phyloP scores from a whole-genome alignment of 2,113 vertebrate species.

The Tretioscincus oriximinensis region DNA sequence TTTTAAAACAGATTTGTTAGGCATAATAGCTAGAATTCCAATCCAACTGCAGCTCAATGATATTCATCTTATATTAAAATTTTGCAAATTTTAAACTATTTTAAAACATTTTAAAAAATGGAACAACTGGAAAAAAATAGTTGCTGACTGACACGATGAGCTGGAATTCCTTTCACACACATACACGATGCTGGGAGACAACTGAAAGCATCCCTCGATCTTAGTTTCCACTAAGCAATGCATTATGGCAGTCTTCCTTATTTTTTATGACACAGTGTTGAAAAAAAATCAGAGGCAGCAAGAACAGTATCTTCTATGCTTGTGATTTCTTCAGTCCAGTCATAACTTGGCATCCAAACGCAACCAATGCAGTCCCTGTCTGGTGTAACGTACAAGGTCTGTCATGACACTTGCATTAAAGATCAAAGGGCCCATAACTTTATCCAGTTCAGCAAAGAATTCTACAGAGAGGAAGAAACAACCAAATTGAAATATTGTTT shows the following conservation, averaged over 20 bases:
- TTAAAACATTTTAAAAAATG: conserved; percentile 74
- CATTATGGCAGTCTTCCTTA: conserved; percentile 84
- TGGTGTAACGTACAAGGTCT: conserved; percentile 95
- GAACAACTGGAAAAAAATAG: conserved; percentile 59
- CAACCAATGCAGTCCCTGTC: conserved; percentile 97
- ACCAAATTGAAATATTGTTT: conserved; percentile 35
- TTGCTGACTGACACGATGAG: conserved; percentile 58
- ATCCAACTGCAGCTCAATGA: conserved; percentile 66
- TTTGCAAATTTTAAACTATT: conserved; percentile 71
- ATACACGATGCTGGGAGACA: conserved; percentile 67
- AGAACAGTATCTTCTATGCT: conserved; percentile 62
- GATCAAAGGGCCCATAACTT: conserved; percentile 93
- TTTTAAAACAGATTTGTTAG: conserved; percentile 68
- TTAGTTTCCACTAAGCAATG: conserved; percentile 74
- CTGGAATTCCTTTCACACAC: conserved; percentile 50
- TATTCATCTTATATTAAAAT: conserved; percentile 58
- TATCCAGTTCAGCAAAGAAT: conserved; percentile 97
- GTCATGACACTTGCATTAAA: conserved; percentile 99
- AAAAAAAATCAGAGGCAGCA: conserved; percentile 79
- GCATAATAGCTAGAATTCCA: conserved; percentile 70
- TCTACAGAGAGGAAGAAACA: conserved; percentile 75
- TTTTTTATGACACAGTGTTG: conserved; percentile 90
- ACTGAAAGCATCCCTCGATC: conserved; percentile 71
- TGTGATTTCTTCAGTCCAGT: conserved; percentile 72
- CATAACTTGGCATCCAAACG: conserved; percentile 90